A percentile compares a stretch with the other conserved stretches of the same genome.
These are phyloP conservation scores for Alcis repandata DNA, from an alignment of 2,888 invertebrate species.

Conservation along the genomic window DNA sequence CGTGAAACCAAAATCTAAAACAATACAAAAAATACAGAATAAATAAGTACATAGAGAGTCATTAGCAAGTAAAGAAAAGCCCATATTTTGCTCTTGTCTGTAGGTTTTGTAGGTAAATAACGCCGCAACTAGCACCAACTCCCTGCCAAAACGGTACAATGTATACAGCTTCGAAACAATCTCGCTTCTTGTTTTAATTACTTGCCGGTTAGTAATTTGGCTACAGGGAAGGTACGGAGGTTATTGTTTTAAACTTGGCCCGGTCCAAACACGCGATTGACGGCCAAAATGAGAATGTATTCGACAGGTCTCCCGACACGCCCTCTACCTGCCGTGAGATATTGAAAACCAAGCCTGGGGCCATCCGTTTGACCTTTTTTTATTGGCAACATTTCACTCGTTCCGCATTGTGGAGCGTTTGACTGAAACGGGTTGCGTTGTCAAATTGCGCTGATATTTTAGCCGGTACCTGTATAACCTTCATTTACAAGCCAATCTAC, in stretches of 20 bases:
- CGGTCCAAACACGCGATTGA: conserved; percentile 67
- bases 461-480: conserved; percentile 65
- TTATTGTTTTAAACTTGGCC: conserved; percentile 54
- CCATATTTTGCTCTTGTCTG: conserved; percentile 19
- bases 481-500: conserved; percentile 67
- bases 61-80: no score
- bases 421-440: conserved; percentile 75
- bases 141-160: conserved; percentile 41
- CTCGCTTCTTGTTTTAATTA: conserved; percentile 48
- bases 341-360: conserved; percentile 79
- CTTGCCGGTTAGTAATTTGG: conserved; percentile 44
- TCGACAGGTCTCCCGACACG: conserved; percentile 64
- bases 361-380: conserved; percentile 81
- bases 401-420: conserved; percentile 77
- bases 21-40: no score
- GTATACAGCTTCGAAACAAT: conserved; percentile 45
- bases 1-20: no score
- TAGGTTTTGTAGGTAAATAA: conserved; percentile 28
- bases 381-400: conserved; percentile 83
- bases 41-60: no score
- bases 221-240: conserved; percentile 43
- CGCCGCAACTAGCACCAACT: conserved; percentile 36
- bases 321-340: conserved; percentile 73
- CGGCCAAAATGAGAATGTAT: conserved; percentile 74
- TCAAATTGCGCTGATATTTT: conserved; percentile 79